Evolutionary conservation across 2,888 invertebrate species (phyloP), one percentile per base, ranked within the genome.

Genomic region (Tipula vernalis): DNA sequence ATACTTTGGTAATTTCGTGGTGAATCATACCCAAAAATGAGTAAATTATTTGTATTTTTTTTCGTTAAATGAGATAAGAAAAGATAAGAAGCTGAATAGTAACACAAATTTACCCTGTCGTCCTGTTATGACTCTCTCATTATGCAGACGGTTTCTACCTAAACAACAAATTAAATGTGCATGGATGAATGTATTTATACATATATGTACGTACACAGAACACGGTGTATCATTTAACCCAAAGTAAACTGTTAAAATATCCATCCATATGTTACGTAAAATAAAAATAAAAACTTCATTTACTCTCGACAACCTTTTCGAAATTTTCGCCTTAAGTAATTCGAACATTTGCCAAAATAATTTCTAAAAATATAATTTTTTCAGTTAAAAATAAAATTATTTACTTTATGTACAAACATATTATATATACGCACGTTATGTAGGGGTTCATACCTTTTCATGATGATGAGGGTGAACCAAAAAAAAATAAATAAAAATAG

Each of bases 321-420:
- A 71, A 71, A 71, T 71, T 71, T 71, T 71, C 71, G 71, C 71
- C 71, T 71, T 71, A 71, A 71, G 71, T 71, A 71, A 71, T 71
- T 28, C 71, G 71, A 71, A 71, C 71, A 71, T 71, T 71, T 71
- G 71, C 71, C 71, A 71, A 71, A 71, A 71, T 71, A 28, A 71
- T 28, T 28, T 57, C 51, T 57, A 57, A 57, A 57, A 57, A 57
- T 57, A 57, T 57, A 57, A 15, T 57, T 57, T 57, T 15, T 71
- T 71, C 71, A 71, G 51, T 57, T 57, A 71, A 71, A 71, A 71
- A 71, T 71, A 71, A 28, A 71, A 28, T 71, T 71, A 71, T 71
- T 71, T 71, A 71, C 71, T 71, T 71, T 71, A 71, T 57, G 57
- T 57, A 18, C 57, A 18, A 5, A 18, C 28, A 28, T 28, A 28